A percentile compares a stretch with the other conserved stretches of the same genome.
Evolutionary conservation across 1,140 invertebrate species (phyloP).

Genomic region (Drosophila aff.): DNA sequence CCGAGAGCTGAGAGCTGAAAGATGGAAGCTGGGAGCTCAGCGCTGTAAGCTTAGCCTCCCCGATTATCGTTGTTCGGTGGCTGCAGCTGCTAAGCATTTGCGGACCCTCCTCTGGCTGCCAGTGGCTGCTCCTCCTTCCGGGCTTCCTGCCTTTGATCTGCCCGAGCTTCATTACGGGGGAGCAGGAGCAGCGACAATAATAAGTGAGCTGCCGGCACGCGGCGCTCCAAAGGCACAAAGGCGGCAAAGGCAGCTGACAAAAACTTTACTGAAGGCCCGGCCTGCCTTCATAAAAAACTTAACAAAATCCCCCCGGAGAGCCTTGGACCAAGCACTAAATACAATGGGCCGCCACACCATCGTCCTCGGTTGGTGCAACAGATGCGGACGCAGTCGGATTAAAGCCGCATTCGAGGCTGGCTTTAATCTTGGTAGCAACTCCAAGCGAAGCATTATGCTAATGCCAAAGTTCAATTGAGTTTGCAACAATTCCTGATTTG

Average conservation of each 20-base stretch:
- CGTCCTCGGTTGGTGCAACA: constrained; percentile 55
- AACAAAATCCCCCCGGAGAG: constrained; percentile 46
- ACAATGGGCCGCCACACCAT: constrained; percentile 62
- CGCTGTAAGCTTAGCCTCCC: constrained; percentile 15
- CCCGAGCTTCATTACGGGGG: constrained; percentile 58
- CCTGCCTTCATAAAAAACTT: constrained; percentile 40
- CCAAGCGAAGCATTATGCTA: constrained; percentile 22
- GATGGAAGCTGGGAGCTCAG: constrained; percentile 7
- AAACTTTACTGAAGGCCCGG: constrained; percentile 39
- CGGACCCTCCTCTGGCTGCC: not conserved
- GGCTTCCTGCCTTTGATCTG: constrained; percentile 72
- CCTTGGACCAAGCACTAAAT: constrained; percentile 70
- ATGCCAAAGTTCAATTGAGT: constrained; percentile 43
- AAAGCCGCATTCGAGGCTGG: constrained; percentile 31
- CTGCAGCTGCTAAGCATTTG: constrained; percentile 56
- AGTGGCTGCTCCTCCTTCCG: constrained; percentile 1
- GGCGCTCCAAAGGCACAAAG: constrained; percentile 66
- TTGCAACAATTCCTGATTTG: constrained; percentile 40
- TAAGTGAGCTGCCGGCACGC: constrained; percentile 47
- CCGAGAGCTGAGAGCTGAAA: constrained; percentile 20
- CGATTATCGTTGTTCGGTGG: constrained; percentile 61
- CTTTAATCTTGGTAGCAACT: constrained; percentile 14
- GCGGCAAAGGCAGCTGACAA: constrained; percentile 44
- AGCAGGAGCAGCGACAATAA: constrained; percentile 50
- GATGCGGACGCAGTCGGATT: constrained; percentile 51